These are phyloP conservation scores for Blera fallax DNA, from an alignment of 2,888 invertebrate species.

Conservation along the genomic window DNA sequence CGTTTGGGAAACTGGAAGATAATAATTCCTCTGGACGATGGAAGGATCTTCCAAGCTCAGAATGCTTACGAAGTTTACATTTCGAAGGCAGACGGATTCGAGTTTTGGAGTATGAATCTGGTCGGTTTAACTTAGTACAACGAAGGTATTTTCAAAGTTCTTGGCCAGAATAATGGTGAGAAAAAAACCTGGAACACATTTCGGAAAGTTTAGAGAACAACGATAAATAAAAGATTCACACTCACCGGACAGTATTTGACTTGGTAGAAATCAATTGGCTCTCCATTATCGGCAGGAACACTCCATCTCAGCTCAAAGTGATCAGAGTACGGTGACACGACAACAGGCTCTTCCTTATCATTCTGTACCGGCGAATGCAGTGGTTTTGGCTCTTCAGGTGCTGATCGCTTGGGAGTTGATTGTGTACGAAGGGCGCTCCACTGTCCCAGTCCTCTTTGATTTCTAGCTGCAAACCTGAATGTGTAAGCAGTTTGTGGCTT, in stretches of 20 bases:
- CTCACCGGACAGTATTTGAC: conserved; percentile 91
- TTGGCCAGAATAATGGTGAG: too few relatives aligned
- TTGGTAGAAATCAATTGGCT: conserved; percentile 91
- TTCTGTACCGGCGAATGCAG: conserved; percentile 82
- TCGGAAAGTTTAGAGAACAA: too few relatives aligned
- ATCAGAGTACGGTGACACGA: conserved; percentile 87
- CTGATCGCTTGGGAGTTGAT: conserved; percentile 89
- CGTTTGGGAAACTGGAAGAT: too few relatives aligned
- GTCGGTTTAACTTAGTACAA: too few relatives aligned
- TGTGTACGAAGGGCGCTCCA: conserved; percentile 87
- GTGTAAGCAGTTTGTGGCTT: conserved; percentile 89
- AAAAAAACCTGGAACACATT: too few relatives aligned
- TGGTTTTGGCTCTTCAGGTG: conserved; percentile 88
- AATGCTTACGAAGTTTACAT: too few relatives aligned
- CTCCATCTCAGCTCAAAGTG: conserved; percentile 92
- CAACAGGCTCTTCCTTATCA: conserved; percentile 82
- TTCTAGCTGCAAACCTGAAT: conserved; percentile 92
- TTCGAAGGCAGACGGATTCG: too few relatives aligned
- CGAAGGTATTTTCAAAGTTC: too few relatives aligned
- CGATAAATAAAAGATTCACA: conserved; percentile 51
- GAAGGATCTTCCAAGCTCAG: too few relatives aligned
- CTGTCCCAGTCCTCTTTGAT: conserved; percentile 90
- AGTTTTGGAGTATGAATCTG: too few relatives aligned
- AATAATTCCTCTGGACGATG: too few relatives aligned
- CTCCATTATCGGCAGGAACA: conserved; percentile 93